Evolutionary conservation across 2,888 invertebrate genomes (phyloP).

Genomic region (Lacanobia wlatinum): DNA sequence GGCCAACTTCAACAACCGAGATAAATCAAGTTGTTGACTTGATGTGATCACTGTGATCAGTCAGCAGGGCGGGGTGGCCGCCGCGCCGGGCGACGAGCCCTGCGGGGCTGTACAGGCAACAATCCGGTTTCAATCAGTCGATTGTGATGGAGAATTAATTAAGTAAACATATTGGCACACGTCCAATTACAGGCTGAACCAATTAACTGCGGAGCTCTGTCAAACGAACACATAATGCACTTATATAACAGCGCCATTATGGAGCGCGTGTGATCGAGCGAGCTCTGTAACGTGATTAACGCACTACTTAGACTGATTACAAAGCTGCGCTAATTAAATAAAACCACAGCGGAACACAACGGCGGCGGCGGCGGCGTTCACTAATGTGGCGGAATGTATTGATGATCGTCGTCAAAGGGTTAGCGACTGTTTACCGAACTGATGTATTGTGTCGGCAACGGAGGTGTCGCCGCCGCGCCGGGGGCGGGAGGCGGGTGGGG

Average conservation of each 20-base stretch:
- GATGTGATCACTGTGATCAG: no score
- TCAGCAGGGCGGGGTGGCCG: no score
- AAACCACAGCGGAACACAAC: slow-evolving; percentile 33
- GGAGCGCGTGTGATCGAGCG: slow-evolving; percentile 8
- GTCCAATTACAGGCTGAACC: slow-evolving; percentile 57
- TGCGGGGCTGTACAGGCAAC: no score
- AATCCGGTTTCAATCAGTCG: slow-evolving; percentile 43
- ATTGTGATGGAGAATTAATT: slow-evolving; percentile 58
- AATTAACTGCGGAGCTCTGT: slow-evolving; percentile 51
- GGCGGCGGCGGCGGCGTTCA: background rate
- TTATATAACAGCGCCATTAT: slow-evolving; percentile 22
- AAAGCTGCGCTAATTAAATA: slow-evolving; percentile 56
- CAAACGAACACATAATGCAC: slow-evolving; percentile 43
- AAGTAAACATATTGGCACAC: slow-evolving; percentile 59
- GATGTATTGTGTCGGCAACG: background rate
- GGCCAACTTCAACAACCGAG: slow-evolving; percentile 9
- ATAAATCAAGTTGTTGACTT: slow-evolving; percentile 33
- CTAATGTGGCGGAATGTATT: slow-evolving; percentile 35
- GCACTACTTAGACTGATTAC: slow-evolving; percentile 40
- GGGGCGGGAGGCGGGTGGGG: no score
- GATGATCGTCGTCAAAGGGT: slow-evolving; percentile 31
- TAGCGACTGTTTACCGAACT: slow-evolving; percentile 26
- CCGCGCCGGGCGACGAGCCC: no score
- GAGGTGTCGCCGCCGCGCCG: no score
- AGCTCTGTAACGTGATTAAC: slow-evolving; percentile 42